phyloP scores from a whole-genome alignment of 2,888 invertebrate genomes.

The Amphipoea lucens region DNA sequence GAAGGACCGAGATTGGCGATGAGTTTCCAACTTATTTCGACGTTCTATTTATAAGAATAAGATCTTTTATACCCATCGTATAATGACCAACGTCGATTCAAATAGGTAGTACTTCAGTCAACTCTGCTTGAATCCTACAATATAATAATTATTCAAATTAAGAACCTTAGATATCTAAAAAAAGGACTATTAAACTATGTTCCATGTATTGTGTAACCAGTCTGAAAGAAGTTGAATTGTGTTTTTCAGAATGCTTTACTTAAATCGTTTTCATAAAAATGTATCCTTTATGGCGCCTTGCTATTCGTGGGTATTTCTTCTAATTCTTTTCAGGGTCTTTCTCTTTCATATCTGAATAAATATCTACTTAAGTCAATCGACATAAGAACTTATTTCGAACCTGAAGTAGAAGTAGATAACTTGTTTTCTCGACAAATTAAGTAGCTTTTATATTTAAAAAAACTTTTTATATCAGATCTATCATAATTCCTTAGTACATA shows the following conservation, averaged over 20 bases:
- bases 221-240: too few species aligned
- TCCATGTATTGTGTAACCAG: not conserved
- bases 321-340: not conserved
- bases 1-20: not conserved
- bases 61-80: not conserved
- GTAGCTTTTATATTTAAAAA: not conserved
- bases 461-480: not conserved
- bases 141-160: not conserved
- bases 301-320: not conserved
- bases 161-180: not conserved
- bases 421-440: not conserved
- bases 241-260: not conserved
- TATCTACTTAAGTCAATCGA: not conserved
- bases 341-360: not conserved
- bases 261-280: not conserved
- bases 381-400: not conserved
- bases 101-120: not conserved
- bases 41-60: too few species aligned
- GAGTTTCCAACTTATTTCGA: constrained; percentile 11
- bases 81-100: not conserved
- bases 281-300: not conserved
- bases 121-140: not conserved
- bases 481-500: not conserved
- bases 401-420: not conserved
- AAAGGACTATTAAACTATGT: not conserved